Conservation (phyloP, 2,113 vertebrate genomes). For the Pristiophorus japonicus region DNA sequence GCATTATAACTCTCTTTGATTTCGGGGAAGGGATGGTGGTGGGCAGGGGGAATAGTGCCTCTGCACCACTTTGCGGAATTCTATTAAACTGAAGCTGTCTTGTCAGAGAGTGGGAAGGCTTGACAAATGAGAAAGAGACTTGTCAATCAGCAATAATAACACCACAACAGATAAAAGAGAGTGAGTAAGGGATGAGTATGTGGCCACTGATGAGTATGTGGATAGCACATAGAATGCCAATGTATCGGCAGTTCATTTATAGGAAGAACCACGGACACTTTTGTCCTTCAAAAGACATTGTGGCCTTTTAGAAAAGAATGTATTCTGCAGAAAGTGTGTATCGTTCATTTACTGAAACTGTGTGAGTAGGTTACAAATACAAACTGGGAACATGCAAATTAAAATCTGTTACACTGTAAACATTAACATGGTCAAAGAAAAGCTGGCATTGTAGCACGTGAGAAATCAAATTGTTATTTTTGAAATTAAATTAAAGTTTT, state of each 20-base stretch:
- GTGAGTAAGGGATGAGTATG: slow-evolving; percentile 41
- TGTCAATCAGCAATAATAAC: neutral
- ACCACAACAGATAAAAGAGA: slow-evolving; percentile 39
- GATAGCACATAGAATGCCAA: slow-evolving; percentile 35
- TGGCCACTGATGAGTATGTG: slow-evolving; percentile 39
- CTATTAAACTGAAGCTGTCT: neutral
- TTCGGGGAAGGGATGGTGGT: neutral
- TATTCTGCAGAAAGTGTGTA: slow-evolving; percentile 4
- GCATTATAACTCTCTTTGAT: slow-evolving; percentile 25
- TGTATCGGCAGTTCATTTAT: slow-evolving; percentile 42
- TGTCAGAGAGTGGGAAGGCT: neutral
- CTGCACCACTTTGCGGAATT: neutral
- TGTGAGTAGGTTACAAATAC: neutral
- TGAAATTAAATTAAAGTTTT: neutral
- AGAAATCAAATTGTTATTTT: neutral
- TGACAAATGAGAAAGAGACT: neutral
- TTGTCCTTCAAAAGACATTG: slow-evolving; percentile 46
- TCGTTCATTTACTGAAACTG: neutral
- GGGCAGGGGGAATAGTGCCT: too few relatives aligned
- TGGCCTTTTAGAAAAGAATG: slow-evolving; percentile 28
- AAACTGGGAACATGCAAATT: neutral
- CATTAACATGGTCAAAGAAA: neutral
- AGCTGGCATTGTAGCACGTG: neutral
- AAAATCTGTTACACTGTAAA: neutral
- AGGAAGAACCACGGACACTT: slow-evolving; percentile 41